Conservation (phyloP, 2,113 vertebrate species). For the Heterotis niloticus region DNA sequence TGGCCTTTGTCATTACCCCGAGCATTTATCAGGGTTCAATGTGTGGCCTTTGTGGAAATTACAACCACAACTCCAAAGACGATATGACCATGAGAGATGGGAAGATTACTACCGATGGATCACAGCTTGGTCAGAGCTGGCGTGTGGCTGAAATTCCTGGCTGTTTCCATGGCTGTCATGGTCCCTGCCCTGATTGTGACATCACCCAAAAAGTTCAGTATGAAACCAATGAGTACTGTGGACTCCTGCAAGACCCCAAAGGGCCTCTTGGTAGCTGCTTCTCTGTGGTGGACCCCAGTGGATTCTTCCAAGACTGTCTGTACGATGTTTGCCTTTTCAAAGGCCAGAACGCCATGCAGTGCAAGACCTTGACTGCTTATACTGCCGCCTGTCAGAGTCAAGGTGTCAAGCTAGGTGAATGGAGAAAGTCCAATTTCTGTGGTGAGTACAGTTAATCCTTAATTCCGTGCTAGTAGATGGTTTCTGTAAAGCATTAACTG, state of each 20-base stretch:
- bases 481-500: neutral
- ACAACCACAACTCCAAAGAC: slow-evolving; percentile 59
- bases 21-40: slow-evolving; percentile 57
- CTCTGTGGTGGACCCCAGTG: slow-evolving; percentile 43
- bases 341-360: slow-evolving; percentile 52
- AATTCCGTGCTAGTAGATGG: neutral
- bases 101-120: fast-evolving
- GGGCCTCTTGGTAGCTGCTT: slow-evolving; percentile 62
- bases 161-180: slow-evolving; percentile 51
- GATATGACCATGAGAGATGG: slow-evolving; percentile 59
- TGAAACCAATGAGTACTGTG: slow-evolving; percentile 52
- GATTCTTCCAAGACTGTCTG: slow-evolving; percentile 56
- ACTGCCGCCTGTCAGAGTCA: slow-evolving; percentile 53
- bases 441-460: slow-evolving; percentile 45
- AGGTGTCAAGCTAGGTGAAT: slow-evolving; percentile 50
- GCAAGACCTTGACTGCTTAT: slow-evolving; percentile 55
- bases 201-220: slow-evolving; percentile 45
- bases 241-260: slow-evolving; percentile 45
- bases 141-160: slow-evolving; percentile 54
- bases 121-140: slow-evolving; percentile 64
- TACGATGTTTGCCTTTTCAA: slow-evolving; percentile 61
- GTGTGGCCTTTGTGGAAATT: slow-evolving; percentile 74
- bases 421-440: slow-evolving; percentile 60
- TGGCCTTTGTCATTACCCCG: slow-evolving; percentile 60
- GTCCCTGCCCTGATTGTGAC: slow-evolving; percentile 52